Conservation (phyloP, 1,140 invertebrate genomes). For the Nylanderia fulva region DNA sequence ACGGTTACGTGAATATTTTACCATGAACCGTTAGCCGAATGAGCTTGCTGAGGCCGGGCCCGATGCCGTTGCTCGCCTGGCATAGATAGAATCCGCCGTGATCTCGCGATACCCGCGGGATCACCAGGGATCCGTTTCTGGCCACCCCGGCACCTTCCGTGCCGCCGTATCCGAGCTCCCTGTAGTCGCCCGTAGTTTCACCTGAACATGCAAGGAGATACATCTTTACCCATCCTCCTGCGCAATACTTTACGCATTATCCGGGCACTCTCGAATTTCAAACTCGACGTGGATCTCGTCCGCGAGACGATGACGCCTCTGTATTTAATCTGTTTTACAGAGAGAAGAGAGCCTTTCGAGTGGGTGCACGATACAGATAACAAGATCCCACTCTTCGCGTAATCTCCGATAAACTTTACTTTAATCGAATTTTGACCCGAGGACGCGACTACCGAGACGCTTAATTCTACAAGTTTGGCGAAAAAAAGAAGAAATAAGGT, state of each 20-base stretch:
- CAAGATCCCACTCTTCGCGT: not conserved
- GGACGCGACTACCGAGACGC: not conserved
- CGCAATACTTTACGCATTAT: not conserved
- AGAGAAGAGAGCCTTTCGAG: not conserved
- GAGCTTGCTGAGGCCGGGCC: constrained; percentile 88
- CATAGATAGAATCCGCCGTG: constrained; percentile 88
- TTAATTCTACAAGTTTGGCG: constrained; percentile 33
- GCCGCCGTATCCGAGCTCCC: constrained; percentile 82
- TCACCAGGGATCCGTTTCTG: constrained; percentile 87
- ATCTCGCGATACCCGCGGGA: constrained; percentile 86
- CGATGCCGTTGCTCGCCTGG: constrained; percentile 89
- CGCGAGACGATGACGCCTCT: too few relatives aligned
- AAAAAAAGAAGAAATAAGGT: constrained; percentile 10
- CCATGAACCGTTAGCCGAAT: constrained; percentile 89
- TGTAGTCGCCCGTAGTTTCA: constrained; percentile 82
- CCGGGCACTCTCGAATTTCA: not conserved
- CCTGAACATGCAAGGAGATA: constrained; percentile 70
- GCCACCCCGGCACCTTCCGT: constrained; percentile 81
- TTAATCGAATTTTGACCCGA: constrained; percentile 12
- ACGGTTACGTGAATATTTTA: constrained; percentile 84
- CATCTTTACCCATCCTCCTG: constrained; percentile 43
- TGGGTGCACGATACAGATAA: not conserved
- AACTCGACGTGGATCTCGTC: not conserved
- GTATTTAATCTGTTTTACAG: not conserved
- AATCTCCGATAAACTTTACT: constrained; percentile 17